A percentile compares a stretch with the other conserved stretches of the same genome.
Evolutionary conservation across 2,113 vertebrate genomes (phyloP).

Genomic region (Synodontis membranacea): DNA sequence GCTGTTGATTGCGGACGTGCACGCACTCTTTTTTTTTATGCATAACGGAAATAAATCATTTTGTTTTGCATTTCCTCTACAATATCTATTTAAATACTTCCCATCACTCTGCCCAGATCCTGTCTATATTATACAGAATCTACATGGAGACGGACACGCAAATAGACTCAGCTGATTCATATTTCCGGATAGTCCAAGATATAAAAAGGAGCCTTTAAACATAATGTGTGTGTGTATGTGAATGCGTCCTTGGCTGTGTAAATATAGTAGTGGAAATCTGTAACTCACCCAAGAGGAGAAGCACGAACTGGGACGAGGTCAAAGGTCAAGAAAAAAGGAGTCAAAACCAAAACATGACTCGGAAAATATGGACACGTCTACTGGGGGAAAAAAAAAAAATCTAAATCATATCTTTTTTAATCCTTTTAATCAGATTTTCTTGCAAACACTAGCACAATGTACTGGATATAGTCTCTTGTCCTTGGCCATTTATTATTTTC

Average conservation of each 20-base stretch:
- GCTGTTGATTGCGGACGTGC: background rate
- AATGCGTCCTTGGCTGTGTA: background rate
- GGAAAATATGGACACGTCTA: background rate
- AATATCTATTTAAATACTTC: background rate
- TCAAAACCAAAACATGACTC: background rate
- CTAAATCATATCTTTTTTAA: background rate
- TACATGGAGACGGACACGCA: slow-evolving; percentile 37
- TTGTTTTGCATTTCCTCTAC: background rate
- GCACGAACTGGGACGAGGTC: slow-evolving; percentile 9
- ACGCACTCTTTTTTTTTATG: background rate
- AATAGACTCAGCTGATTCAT: slow-evolving; percentile 31
- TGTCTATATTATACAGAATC: background rate
- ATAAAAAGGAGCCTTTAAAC: slow-evolving; percentile 56
- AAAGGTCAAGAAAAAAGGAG: slow-evolving; percentile 3
- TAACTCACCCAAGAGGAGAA: slow-evolving; percentile 44
- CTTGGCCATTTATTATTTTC: background rate
- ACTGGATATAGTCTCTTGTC: background rate
- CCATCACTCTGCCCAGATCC: background rate
- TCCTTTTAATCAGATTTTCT: background rate
- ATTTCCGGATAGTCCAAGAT: slow-evolving; percentile 47
- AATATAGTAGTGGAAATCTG: slow-evolving; percentile 45
- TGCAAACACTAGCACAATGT: background rate
- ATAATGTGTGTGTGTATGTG: slow-evolving; percentile 40
- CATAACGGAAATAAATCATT: background rate
- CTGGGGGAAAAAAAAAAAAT: background rate